Conservation (phyloP, 2,113 vertebrate species). For the Eonycteris spelaea region DNA sequence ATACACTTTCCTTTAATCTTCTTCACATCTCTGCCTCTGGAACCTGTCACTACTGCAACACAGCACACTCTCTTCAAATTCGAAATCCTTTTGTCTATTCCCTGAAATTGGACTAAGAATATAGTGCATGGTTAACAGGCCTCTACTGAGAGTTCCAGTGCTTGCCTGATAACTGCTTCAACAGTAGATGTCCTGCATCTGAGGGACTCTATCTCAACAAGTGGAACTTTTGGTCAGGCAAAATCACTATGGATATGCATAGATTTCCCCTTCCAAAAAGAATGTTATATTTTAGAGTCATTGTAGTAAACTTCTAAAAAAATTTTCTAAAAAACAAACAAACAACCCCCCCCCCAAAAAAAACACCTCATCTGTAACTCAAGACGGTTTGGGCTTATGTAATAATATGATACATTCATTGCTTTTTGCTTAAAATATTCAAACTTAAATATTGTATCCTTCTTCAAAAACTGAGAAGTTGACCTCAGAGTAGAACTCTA, state of each 20-base stretch:
- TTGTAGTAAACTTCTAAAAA: not conserved
- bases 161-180: not conserved
- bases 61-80: not conserved
- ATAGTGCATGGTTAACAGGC: not conserved
- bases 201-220: not conserved
- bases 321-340: no score
- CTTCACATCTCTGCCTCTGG: not conserved
- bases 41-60: not conserved
- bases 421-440: conserved; percentile 14
- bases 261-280: not conserved
- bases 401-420: not conserved
- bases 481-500: not conserved
- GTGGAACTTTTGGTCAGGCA: not conserved
- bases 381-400: not conserved
- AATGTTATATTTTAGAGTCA: not conserved
- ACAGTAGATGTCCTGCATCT: not conserved
- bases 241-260: not conserved
- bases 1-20: not conserved
- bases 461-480: not conserved
- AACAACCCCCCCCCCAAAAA: no score
- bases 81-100: not conserved
- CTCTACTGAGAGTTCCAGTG: not conserved
- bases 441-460: not conserved
- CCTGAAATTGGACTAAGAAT: not conserved
- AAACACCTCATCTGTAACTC: not conserved